Evolutionary conservation across 2,888 invertebrate genomes (phyloP).

Genomic region (Yponomeuta plumbellus): DNA sequence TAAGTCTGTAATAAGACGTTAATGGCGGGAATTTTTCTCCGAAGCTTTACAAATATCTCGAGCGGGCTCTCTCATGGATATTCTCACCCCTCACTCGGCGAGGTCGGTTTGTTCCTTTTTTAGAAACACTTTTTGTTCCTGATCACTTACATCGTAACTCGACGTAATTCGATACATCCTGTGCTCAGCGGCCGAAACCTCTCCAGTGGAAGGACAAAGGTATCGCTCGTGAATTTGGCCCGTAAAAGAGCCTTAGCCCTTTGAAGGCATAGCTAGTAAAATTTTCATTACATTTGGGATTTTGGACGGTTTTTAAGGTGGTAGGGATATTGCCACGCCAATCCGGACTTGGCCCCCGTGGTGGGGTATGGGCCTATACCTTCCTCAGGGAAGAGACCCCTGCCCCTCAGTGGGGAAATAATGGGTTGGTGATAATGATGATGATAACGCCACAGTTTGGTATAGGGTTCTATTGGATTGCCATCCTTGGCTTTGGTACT

Average conservation of each 20-base stretch:
- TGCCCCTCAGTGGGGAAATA: too few relatives aligned
- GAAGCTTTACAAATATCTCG: constrained; percentile 71
- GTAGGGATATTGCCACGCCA: too few relatives aligned
- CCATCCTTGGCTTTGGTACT: too few relatives aligned
- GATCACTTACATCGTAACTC: constrained; percentile 68
- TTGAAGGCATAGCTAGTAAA: too few relatives aligned
- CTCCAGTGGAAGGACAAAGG: constrained; percentile 26
- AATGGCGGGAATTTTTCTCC: constrained; percentile 41
- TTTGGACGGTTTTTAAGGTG: too few relatives aligned
- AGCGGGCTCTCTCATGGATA: constrained; percentile 46
- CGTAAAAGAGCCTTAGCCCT: not conserved
- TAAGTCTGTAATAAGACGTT: not conserved
- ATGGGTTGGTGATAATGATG: too few relatives aligned
- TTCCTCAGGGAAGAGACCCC: too few relatives aligned
- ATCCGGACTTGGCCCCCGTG: too few relatives aligned
- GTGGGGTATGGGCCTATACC: too few relatives aligned
- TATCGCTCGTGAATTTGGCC: constrained; percentile 22
- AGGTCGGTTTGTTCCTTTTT: constrained; percentile 40
- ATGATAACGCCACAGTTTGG: too few relatives aligned
- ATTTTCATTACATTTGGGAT: too few relatives aligned
- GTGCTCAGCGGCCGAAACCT: constrained; percentile 48
- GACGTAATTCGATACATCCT: constrained; percentile 73
- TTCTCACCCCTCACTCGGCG: constrained; percentile 56
- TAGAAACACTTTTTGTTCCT: constrained; percentile 47
- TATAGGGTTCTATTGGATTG: too few relatives aligned